Conservation (phyloP, 2,888 invertebrate genomes). For the Tineola bisselliella region DNA sequence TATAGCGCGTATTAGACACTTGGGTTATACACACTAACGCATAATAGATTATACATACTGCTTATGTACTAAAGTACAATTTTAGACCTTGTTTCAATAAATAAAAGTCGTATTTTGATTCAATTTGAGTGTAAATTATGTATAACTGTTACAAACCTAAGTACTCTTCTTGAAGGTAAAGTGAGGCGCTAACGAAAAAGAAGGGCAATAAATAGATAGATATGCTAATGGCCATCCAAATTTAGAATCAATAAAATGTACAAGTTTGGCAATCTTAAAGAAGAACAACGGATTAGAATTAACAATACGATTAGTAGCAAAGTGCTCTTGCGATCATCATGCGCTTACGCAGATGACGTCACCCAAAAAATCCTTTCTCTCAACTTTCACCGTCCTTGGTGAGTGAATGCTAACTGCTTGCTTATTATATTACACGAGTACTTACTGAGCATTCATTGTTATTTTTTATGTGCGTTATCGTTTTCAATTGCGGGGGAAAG, state of each 20-base stretch:
- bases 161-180: slow-evolving; percentile 41
- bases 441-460: not conserved
- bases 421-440: slow-evolving; percentile 8
- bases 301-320: not conserved
- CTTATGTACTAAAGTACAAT: not conserved
- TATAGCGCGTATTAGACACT: slow-evolving; percentile 40
- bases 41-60: slow-evolving; percentile 1
- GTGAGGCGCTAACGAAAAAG: slow-evolving; percentile 56
- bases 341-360: slow-evolving; percentile 27
- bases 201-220: slow-evolving; percentile 39
- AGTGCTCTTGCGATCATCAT: not conserved
- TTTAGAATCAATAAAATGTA: slow-evolving; percentile 2
- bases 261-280: not conserved
- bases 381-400: slow-evolving; percentile 61
- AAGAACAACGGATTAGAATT: not conserved
- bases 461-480: not conserved
- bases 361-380: slow-evolving; percentile 51
- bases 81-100: not conserved
- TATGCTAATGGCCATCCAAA: not conserved
- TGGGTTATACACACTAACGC: not conserved
- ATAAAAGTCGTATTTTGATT: not conserved
- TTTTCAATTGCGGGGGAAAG: not conserved
- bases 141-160: slow-evolving; percentile 16
- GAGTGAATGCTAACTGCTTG: slow-evolving; percentile 17
- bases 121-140: not conserved